These are phyloP conservation scores for Pyxicephalus adspersus DNA, from an alignment of 2,113 vertebrate species.

Conservation along the genomic window DNA sequence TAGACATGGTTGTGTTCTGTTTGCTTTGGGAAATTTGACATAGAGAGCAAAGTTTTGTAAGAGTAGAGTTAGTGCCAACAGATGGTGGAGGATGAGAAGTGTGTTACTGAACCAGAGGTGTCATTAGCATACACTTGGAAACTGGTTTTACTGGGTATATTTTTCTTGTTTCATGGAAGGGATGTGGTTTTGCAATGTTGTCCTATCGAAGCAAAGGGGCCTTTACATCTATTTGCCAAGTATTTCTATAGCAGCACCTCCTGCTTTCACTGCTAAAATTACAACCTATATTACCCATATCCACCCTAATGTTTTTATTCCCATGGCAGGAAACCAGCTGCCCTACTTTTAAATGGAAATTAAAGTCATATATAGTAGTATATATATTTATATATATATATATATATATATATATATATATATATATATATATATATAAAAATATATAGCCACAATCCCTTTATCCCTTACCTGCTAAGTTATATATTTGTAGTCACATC, in stretches of 20 bases:
- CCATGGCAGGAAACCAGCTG: constrained; percentile 24
- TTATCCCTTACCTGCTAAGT: too few relatives aligned
- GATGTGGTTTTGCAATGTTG: constrained; percentile 20
- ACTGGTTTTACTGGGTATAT: constrained; percentile 10
- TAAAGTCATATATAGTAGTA: neutral
- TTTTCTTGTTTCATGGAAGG: neutral
- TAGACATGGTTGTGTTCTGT: too few relatives aligned
- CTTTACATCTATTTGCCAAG: constrained; percentile 24
- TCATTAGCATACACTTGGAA: constrained; percentile 18
- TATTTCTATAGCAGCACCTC: constrained; percentile 44
- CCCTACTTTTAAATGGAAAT: constrained; percentile 31
- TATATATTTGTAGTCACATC: too few relatives aligned
- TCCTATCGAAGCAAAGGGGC: constrained; percentile 27
- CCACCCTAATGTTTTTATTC: constrained; percentile 50
- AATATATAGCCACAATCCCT: too few relatives aligned
- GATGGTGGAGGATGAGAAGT: too few relatives aligned
- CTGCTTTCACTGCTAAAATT: constrained; percentile 35
- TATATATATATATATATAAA: too few relatives aligned
- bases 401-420: too few relatives aligned
- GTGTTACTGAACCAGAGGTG: neutral
- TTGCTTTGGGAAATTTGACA: too few relatives aligned
- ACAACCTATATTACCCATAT: constrained; percentile 37
- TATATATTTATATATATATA: too few relatives aligned
- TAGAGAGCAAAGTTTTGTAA: too few relatives aligned
- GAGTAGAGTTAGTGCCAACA: too few relatives aligned